Evolutionary conservation across 2,888 invertebrate genomes (phyloP).

Genomic region (Tineola bisselliella): DNA sequence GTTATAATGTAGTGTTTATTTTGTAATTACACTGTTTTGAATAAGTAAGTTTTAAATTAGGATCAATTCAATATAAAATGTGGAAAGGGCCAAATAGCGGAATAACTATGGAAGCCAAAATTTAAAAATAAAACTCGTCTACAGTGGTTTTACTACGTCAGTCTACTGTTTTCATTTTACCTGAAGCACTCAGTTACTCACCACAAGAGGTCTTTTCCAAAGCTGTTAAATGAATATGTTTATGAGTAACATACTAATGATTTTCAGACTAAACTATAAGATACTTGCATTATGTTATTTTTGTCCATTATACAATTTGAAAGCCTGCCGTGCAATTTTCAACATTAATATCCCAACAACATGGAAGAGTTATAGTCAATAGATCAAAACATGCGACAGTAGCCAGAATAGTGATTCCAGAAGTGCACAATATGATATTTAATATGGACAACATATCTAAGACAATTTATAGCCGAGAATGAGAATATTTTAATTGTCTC

Average conservation of each 20-base stretch:
- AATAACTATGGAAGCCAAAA: constrained; percentile 44
- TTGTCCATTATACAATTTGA: background rate
- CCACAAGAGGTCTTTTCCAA: constrained; percentile 66
- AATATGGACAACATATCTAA: background rate
- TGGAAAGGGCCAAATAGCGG: constrained; percentile 31
- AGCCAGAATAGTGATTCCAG: constrained; percentile 9
- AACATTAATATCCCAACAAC: background rate
- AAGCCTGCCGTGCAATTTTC: background rate
- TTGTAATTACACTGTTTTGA: background rate
- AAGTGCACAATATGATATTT: constrained; percentile 3
- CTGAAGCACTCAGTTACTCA: constrained; percentile 51
- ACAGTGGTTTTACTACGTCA: constrained; percentile 30
- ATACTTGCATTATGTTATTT: background rate
- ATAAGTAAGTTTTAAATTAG: background rate
- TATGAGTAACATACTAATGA: constrained; percentile 2
- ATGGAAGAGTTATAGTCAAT: background rate
- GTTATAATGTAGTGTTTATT: background rate
- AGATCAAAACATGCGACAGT: constrained; percentile 39
- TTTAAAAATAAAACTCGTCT: constrained; percentile 38
- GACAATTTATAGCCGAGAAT: background rate
- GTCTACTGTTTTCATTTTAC: constrained; percentile 30
- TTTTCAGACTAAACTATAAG: background rate
- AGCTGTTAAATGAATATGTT: constrained; percentile 56
- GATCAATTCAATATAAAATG: constrained; percentile 17
- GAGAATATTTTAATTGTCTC: background rate